Percentiles rank a stretch among this genome's conserved stretches.
phyloP scores from a whole-genome alignment of 2,113 vertebrate species.

The Lagenorhynchus albirostris region DNA sequence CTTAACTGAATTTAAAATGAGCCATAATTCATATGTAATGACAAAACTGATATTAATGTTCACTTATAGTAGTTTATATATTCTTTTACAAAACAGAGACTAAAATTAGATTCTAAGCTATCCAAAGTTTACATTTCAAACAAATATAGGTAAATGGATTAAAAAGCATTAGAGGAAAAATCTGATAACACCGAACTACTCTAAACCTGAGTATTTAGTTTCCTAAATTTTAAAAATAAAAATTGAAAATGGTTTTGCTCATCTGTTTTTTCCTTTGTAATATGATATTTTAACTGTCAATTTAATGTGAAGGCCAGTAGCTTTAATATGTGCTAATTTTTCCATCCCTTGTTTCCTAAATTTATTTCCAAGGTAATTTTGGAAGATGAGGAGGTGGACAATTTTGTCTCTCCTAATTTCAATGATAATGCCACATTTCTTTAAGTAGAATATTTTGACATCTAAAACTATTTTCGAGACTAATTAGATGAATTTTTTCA shows the following conservation, averaged over 20 bases:
- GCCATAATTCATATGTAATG: background rate
- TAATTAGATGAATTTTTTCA: background rate
- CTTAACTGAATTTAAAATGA: background rate
- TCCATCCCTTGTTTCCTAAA: background rate
- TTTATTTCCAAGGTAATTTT: slow-evolving; percentile 12
- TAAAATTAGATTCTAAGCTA: background rate
- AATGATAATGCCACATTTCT: background rate
- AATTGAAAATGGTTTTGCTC: background rate
- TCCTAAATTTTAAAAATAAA: background rate
- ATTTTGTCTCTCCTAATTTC: background rate
- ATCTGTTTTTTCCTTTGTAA: background rate
- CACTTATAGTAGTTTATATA: background rate
- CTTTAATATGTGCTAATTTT: background rate
- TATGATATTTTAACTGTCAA: background rate
- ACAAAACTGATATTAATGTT: background rate
- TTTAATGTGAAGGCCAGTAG: background rate
- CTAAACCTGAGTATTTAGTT: background rate
- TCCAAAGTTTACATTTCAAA: background rate
- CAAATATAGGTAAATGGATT: background rate
- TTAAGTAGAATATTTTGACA: background rate
- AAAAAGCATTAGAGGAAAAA: background rate
- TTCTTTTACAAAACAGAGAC: background rate
- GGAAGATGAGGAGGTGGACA: background rate
- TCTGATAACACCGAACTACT: background rate
- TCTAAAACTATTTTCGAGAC: background rate